Evolutionary conservation across 2,888 invertebrate species (phyloP).

Genomic region (Drosophila meridionalis): DNA sequence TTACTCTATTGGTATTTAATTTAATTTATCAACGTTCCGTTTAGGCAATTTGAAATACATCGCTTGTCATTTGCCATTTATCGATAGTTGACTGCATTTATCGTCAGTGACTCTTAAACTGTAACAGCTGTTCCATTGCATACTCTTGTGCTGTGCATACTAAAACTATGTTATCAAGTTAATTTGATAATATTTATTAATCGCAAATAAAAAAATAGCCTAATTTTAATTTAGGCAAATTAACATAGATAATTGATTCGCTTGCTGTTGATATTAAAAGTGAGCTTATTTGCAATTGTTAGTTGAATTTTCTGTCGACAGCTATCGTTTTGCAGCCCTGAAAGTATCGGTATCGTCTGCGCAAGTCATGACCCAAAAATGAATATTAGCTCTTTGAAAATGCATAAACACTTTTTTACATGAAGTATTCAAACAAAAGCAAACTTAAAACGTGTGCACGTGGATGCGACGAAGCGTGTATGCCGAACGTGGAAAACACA

Average conservation of each 20-base stretch:
- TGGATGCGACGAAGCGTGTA: conserved; percentile 58
- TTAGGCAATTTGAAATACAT: conserved; percentile 29
- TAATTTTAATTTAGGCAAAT: background rate
- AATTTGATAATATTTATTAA: background rate
- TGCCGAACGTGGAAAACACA: conserved; percentile 21
- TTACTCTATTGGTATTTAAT: conserved; percentile 15
- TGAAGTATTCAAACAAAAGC: conserved; percentile 63
- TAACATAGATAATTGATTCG: too few relatives aligned
- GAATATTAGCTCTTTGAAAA: conserved; percentile 57
- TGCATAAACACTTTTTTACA: conserved; percentile 63
- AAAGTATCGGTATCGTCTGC: conserved; percentile 49
- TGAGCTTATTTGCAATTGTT: too few relatives aligned
- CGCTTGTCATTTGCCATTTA: conserved; percentile 4
- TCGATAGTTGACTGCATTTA: conserved; percentile 28
- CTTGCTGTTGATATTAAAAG: background rate
- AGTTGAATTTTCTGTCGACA: conserved; percentile 5
- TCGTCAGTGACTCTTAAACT: conserved; percentile 24
- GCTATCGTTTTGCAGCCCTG: conserved; percentile 31
- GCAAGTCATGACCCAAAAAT: conserved; percentile 57
- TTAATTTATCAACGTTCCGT: conserved; percentile 17
- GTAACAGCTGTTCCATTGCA: conserved; percentile 11
- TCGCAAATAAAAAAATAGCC: background rate
- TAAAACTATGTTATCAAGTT: background rate
- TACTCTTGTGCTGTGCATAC: conserved; percentile 36
- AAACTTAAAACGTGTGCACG: conserved; percentile 60